These are phyloP conservation scores for Epinotia nisella DNA, from an alignment of 2,888 invertebrate genomes.

Conservation along the genomic window DNA sequence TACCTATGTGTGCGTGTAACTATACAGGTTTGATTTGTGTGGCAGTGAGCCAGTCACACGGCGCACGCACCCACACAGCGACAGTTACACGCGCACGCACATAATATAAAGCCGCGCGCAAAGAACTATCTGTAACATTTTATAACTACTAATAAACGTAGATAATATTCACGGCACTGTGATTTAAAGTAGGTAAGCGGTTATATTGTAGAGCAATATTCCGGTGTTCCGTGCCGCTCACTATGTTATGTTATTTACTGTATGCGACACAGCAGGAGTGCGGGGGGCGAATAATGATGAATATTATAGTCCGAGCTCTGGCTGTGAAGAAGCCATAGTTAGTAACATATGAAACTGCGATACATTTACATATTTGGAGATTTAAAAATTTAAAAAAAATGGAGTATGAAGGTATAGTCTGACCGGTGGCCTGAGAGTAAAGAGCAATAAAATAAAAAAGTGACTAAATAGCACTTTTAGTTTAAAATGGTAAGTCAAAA, in stretches of 20 bases:
- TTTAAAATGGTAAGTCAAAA: no score
- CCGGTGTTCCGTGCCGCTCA: neutral
- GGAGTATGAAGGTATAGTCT: no score
- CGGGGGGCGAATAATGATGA: neutral
- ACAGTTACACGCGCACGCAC: no score
- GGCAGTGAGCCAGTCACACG: no score
- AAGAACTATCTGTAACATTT: neutral
- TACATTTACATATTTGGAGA: neutral
- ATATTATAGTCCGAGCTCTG: neutral
- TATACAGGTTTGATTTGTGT: no score
- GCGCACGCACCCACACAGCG: no score
- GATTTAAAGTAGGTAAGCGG: constrained; percentile 37
- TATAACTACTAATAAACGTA: constrained; percentile 18
- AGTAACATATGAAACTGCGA: neutral
- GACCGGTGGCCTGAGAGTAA: no score
- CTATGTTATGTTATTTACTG: neutral
- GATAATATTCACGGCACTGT: constrained; percentile 40
- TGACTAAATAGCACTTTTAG: no score
- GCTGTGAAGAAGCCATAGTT: neutral
- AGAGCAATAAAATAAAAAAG: no score
- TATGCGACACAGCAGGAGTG: neutral
- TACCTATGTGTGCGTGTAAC: no score
- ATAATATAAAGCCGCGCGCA: no score
- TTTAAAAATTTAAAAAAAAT: no score
- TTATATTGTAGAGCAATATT: constrained; percentile 25